phyloP scores from a whole-genome alignment of 37 sponge, comb jelly and placozoan species.

The Theonella swinhoei region DNA sequence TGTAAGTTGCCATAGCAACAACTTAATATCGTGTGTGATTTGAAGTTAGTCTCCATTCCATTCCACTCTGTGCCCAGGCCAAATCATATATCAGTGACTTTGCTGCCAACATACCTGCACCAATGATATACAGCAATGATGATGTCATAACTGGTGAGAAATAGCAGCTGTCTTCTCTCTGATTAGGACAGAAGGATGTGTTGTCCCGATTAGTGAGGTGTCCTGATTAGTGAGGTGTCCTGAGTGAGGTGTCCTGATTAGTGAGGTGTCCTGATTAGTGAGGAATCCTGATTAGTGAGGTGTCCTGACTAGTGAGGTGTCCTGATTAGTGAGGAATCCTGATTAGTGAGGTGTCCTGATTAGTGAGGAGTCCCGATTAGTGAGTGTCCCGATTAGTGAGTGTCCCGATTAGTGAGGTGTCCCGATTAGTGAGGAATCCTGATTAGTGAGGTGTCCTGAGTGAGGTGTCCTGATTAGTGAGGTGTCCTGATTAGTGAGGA shows the following conservation, averaged over 20 bases:
- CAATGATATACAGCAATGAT: background rate
- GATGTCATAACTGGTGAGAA: background rate
- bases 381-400: background rate
- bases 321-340: background rate
- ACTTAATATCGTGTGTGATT: background rate
- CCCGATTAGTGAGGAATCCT: background rate
- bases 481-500: background rate
- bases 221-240: background rate
- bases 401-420: background rate
- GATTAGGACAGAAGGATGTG: background rate
- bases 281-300: background rate
- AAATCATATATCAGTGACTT: background rate
- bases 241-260: background rate
- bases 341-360: background rate
- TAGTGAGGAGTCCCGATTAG: background rate
- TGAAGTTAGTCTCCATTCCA: background rate
- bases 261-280: background rate
- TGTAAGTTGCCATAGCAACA: slow-evolving; percentile 17
- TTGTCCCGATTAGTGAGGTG: background rate
- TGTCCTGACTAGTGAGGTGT: background rate
- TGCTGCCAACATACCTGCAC: background rate
- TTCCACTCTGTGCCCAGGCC: no score
- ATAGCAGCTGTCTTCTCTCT: no score
- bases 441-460: background rate
- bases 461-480: background rate